Percentiles rank a stretch among this genome's conserved stretches.
Evolutionary conservation across 1,140 invertebrate genomes (phyloP).

Genomic region (Oppia nitens): DNA sequence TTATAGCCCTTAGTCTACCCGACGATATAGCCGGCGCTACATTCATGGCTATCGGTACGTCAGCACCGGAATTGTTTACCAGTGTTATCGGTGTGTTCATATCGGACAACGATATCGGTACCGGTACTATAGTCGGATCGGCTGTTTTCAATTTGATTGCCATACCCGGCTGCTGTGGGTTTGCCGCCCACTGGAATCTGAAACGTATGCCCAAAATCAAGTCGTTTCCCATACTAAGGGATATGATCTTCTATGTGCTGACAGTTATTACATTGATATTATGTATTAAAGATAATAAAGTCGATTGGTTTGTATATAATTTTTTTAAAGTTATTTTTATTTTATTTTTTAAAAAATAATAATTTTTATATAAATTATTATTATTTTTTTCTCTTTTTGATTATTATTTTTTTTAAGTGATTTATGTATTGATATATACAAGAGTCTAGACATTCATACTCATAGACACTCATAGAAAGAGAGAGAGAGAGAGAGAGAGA

Average conservation of each 20-base stretch:
- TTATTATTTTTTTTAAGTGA: too few relatives aligned
- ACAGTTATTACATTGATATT: constrained; percentile 71
- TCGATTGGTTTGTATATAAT: constrained; percentile 44
- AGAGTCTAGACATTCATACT: too few relatives aligned
- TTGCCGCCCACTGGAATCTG: not conserved
- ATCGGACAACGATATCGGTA: constrained; percentile 53
- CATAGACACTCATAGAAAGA: too few relatives aligned
- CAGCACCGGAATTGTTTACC: constrained; percentile 32
- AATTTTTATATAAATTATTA: too few relatives aligned
- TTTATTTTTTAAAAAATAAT: too few relatives aligned
- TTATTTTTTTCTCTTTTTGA: too few relatives aligned
- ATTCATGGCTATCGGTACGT: constrained; percentile 35
- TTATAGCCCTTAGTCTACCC: constrained; percentile 22
- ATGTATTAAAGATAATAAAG: constrained; percentile 66
- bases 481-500: too few relatives aligned
- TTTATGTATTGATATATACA: too few relatives aligned
- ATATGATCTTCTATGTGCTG: constrained; percentile 69
- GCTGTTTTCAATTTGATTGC: constrained; percentile 74
- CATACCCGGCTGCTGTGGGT: constrained; percentile 39
- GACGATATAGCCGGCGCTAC: constrained; percentile 35
- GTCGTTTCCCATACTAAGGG: constrained; percentile 69
- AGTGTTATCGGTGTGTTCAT: constrained; percentile 43
- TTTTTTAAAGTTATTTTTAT: not conserved
- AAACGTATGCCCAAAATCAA: not conserved
- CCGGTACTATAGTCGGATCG: constrained; percentile 57